A percentile compares a stretch with the other conserved stretches of the same genome.
Evolutionary conservation across 2,113 vertebrate genomes (phyloP).

Genomic region (Apteryx owenii): DNA sequence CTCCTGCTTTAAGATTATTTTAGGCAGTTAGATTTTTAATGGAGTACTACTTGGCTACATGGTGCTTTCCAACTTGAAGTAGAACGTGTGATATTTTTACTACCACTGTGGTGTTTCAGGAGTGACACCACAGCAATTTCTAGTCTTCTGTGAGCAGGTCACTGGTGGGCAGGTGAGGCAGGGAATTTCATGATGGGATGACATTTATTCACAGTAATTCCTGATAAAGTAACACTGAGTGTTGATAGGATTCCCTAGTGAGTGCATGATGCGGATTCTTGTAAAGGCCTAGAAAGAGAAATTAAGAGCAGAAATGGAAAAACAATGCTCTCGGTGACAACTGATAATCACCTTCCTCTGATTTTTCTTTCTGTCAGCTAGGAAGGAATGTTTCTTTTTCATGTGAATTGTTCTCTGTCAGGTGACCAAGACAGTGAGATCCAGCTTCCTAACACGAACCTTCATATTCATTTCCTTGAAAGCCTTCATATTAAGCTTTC

Average conservation of each 20-base stretch:
- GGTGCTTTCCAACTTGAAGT: not conserved
- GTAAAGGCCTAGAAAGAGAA: not conserved
- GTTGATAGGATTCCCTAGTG: not conserved
- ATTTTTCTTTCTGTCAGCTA: not conserved
- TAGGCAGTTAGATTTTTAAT: not conserved
- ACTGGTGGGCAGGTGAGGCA: not conserved
- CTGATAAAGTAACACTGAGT: not conserved
- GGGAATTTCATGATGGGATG: not conserved
- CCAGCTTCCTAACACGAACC: not conserved
- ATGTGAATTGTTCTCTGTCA: not conserved
- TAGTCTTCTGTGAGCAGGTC: not conserved
- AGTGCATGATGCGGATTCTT: not conserved
- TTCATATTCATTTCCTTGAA: not conserved
- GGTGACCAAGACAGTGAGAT: not conserved
- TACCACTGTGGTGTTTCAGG: not conserved
- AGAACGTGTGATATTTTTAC: fast-evolving
- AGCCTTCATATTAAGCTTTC: not conserved
- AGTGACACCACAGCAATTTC: not conserved
- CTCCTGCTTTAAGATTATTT: not conserved
- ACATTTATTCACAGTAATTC: not conserved
- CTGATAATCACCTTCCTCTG: not conserved
- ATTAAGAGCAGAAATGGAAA: not conserved
- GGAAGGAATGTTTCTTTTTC: not conserved
- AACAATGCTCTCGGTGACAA: not conserved
- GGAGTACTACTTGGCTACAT: not conserved